Evolutionary conservation across 2,888 invertebrate genomes (phyloP).

Genomic region (Bellardia pandia): DNA sequence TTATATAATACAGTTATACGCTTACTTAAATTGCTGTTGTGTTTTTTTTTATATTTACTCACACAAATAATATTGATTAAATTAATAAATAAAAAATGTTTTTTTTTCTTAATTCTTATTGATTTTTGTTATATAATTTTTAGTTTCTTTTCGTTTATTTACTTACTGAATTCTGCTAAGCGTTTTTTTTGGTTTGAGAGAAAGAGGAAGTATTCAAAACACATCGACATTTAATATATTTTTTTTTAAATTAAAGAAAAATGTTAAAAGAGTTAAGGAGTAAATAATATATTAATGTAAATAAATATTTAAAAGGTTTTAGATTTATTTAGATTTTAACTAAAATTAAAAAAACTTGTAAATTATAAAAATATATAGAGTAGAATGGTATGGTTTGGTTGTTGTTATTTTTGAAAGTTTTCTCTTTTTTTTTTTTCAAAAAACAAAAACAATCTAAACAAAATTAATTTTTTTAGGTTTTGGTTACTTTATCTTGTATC

Average conservation of each 20-base stretch:
- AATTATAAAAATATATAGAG: background rate
- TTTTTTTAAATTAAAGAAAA: conserved; percentile 71
- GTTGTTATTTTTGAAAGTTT: background rate
- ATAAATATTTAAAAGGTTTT: background rate
- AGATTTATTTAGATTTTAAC: background rate
- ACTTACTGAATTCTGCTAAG: conserved; percentile 83
- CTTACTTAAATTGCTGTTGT: conserved; percentile 6
- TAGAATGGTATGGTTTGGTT: background rate
- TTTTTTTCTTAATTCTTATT: conserved; percentile 24
- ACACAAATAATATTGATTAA: conserved; percentile 26
- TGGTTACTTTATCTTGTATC: background rate
- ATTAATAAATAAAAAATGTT: conserved; percentile 33
- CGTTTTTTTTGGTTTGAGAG: conserved; percentile 74
- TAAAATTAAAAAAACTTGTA: background rate
- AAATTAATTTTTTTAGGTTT: background rate
- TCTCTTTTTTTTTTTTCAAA: background rate
- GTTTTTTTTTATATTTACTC: conserved; percentile 47
- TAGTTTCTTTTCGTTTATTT: conserved; percentile 73
- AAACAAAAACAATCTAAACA: background rate
- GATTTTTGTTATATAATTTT: conserved; percentile 61
- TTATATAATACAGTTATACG: conserved; percentile 27
- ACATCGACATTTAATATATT: conserved; percentile 71
- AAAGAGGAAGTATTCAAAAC: conserved; percentile 69
- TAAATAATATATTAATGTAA: conserved; percentile 48
- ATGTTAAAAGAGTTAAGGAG: conserved; percentile 76